Evolutionary conservation across 1,140 invertebrate genomes (phyloP), one percentile per base, ranked within the genome.

Genomic region (Microplitis demolitor): DNA sequence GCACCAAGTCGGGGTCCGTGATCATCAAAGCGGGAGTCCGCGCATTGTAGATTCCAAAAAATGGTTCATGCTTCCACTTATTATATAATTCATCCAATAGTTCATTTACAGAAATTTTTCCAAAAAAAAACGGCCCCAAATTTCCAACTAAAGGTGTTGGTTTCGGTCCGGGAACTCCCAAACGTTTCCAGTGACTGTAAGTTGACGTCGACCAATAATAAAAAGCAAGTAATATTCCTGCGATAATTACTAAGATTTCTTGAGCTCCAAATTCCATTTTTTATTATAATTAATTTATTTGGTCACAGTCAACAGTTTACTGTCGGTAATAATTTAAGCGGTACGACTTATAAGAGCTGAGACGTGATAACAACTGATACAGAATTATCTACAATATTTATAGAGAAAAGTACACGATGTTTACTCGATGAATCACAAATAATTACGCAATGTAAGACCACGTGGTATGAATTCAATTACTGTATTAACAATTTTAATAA

Each of bases 1-100:
- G 91, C 0, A 92, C 85, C 0, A 93, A 76, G 4, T 90, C 88
- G 31, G 90, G 81, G 77, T 93, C 89, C 9, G 88, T 83, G 2
- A 90, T 60, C 1, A 90, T 75, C 4, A 90, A 71, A 4, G 84
- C 78, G 0, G 90, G 90, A 2, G 86, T 84, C 2, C 39, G 76
- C 71, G 80, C 78, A 58, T 78, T 77, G 37, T 78, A 87, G 1
- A 85, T 62, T n/a, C 86, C 85, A 5, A 84, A 11, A 51, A 71
- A 78, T 14, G 78, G 76, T 31, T 73, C 62, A 13, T 77, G 13
- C 69, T 79, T 77, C 13, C 45, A 74, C 6, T 61, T 16, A 8
- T 73, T 9, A 54, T 82, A 82, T 9, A 80, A n/a, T 8, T 77
- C 53, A 4, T 72, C 33, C 14, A 78, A 71, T 4, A 60, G 53